Base-by-base conservation (phyloP, 2,888 invertebrate species). In the Brachyptera putata region DNA sequence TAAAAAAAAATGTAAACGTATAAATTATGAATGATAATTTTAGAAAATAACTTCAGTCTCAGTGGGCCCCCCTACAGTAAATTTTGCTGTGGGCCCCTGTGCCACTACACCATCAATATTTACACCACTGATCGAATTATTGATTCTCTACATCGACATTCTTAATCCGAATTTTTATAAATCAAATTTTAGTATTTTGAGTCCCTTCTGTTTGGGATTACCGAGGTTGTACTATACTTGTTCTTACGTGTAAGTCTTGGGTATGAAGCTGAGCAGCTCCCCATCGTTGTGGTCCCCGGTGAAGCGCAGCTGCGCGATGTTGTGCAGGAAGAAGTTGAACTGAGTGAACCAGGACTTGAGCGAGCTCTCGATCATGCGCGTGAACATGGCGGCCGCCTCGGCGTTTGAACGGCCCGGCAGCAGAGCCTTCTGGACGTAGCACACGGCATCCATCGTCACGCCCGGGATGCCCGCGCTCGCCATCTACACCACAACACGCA, bases 321-420 rank as follows among this genome's bases (percentile, higher is more conserved):
- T 96, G 78, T 99, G 99, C 55, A 98, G 80, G 79, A 99, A 97
- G 79, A 99, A 99, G 79, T 99, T 99, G 69, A 97, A 90, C 63
- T 96, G 96, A 0, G 97, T 96, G 71, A 95, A 97, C 83, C 89
- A 86, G 30, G 88, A 90, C 77, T 93, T 92, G 62, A 96, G 79
- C 48, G 95, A 95, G 69, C 92, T 93, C 75, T 96, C 92, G 73
- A 99, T 97, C 83, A 98, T 89, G 63, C 93, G 79, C 0, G 97
- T 95, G 78, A 97, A 97, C 61, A 89, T 87, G n/a, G 94, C 94
- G 1, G 95, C 93, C 1, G 98, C 97, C 77, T 99, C 96, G 0
- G 94, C 90, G 77, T 96, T 95, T 21, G 91, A 89, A 70, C 89
- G 84, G 57, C 89, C 89, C 0, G 95, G 94, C 66, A 96, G 76